A percentile compares a stretch with the other conserved stretches of the same genome.
Conservation (phyloP, 2,888 invertebrate species). For the Tipula unca region DNA sequence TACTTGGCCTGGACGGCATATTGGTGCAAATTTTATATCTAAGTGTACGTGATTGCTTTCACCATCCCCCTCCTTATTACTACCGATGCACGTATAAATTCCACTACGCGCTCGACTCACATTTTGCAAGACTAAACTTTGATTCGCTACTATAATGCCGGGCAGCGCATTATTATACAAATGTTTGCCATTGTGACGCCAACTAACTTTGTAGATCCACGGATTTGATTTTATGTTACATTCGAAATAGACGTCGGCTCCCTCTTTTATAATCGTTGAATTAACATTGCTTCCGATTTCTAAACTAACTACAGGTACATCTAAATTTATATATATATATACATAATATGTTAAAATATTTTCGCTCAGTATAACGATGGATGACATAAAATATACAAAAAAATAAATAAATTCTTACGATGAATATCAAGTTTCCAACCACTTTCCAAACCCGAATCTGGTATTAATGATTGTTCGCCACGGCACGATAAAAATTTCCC, state of each 20-base stretch:
- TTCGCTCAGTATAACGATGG: not conserved
- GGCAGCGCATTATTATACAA: constrained; percentile 60
- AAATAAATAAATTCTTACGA: constrained; percentile 47
- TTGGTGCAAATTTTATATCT: constrained; percentile 65
- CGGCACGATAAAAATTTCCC: constrained; percentile 46
- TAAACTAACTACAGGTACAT: constrained; percentile 63
- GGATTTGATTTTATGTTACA: constrained; percentile 73
- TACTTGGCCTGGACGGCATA: constrained; percentile 54
- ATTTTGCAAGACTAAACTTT: constrained; percentile 69
- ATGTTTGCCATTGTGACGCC: constrained; percentile 58
- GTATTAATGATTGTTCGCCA: constrained; percentile 42
- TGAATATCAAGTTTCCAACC: constrained; percentile 59
- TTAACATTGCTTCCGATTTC: constrained; percentile 66
- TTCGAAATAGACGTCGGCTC: constrained; percentile 73
- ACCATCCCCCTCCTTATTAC: constrained; percentile 69
- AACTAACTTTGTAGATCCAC: constrained; percentile 60
- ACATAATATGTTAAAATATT: too few species aligned
- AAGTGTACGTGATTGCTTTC: constrained; percentile 62
- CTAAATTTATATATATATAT: constrained; percentile 44
- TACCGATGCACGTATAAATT: constrained; percentile 67
- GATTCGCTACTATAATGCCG: constrained; percentile 73
- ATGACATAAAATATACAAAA: constrained; percentile 21
- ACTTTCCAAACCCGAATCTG: constrained; percentile 52
- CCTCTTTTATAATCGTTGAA: constrained; percentile 65
- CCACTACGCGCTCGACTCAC: constrained; percentile 64